Evolutionary conservation across 2,797 vertebrate species (phyloP).

Genomic region (Petrocephalus sullivani): DNA sequence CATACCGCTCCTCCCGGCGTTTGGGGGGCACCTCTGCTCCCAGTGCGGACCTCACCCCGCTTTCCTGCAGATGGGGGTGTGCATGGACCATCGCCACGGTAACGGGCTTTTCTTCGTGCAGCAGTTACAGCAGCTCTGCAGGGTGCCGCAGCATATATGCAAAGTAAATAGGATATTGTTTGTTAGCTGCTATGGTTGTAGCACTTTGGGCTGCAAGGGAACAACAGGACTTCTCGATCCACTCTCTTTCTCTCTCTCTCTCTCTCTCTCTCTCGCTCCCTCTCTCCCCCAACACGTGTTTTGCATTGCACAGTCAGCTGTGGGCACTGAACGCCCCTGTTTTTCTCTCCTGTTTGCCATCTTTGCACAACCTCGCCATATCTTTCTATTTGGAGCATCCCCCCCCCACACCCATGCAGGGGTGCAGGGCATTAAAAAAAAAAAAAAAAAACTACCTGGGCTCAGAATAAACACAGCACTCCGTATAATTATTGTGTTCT

Average conservation of each 20-base stretch:
- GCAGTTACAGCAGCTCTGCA: constrained; percentile 16
- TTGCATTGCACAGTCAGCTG: constrained; percentile 12
- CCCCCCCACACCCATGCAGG: background rate
- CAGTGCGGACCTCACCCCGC: background rate
- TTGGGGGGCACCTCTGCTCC: background rate
- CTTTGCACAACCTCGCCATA: background rate
- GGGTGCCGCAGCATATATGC: constrained; percentile 21
- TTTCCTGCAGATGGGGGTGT: background rate
- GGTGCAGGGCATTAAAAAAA: constrained; percentile 10
- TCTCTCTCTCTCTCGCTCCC: background rate
- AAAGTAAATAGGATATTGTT: constrained; percentile 7
- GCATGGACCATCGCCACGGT: constrained; percentile 6
- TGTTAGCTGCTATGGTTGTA: constrained; percentile 9
- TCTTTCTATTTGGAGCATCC: constrained; percentile 22
- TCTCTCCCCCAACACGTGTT: background rate
- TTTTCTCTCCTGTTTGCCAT: constrained; percentile 1
- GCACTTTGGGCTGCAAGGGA: constrained; percentile 14
- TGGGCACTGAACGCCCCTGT: background rate
- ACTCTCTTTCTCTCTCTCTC: background rate
- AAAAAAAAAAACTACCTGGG: constrained; percentile 12
- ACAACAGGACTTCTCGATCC: constrained; percentile 1
- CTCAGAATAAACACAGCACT: constrained; percentile 34
- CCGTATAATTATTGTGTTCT: constrained; percentile 42
- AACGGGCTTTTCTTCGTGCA: constrained; percentile 9
- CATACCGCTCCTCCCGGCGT: background rate